Base-by-base conservation (phyloP, 2,113 vertebrate species). In the Cyanistes caeruleus region DNA sequence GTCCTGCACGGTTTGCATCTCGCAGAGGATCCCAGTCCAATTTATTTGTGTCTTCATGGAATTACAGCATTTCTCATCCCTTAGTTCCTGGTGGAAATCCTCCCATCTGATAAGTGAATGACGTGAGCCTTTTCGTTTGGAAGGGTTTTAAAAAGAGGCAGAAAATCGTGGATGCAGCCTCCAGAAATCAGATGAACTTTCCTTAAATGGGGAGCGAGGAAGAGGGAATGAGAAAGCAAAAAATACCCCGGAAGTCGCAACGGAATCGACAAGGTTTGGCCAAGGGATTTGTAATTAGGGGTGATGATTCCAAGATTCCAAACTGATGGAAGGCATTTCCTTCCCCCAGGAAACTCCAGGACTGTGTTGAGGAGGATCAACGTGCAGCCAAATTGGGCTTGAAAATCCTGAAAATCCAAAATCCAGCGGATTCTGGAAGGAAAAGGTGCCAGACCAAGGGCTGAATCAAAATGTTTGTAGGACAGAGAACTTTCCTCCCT, bases 1-100 rank as follows among this genome's bases (percentile, higher is more conserved):
- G 0, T 58, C 56, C 55, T 6, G 2, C 15, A 8, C 5, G 27
- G 22, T 69, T 17, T n/a, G 62, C 24, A 4, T 25, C 69, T 18
- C 1, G 0, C 52, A 21, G 63, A 59, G 19, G 11, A 18, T 93
- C 49, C 62, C 58, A 28, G 1, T 9, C 46, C 28, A 1, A 8
- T 1, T n/a, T 1, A 0, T 86, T 53, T 33, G 25, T 35, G 77
- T 13, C 1, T 15, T 30, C 13, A 2, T 28, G 5, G 6, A 27
- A 31, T 59, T 17, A 1, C 33, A 46, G 9, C 37, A 0, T 28
- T 77, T 41, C 2, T 1, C 10, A 2, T 33, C 41, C 43, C 0
- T 67, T 5, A 41, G 53, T 0, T 80, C 59, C 84, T 35, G 84
- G 2, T 90, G 62, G 84, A 60, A 93, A 72, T 27, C 7, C n/a